phyloP scores from a whole-genome alignment of 1,140 invertebrate genomes.

The Ceratoteleas bidentatus region DNA sequence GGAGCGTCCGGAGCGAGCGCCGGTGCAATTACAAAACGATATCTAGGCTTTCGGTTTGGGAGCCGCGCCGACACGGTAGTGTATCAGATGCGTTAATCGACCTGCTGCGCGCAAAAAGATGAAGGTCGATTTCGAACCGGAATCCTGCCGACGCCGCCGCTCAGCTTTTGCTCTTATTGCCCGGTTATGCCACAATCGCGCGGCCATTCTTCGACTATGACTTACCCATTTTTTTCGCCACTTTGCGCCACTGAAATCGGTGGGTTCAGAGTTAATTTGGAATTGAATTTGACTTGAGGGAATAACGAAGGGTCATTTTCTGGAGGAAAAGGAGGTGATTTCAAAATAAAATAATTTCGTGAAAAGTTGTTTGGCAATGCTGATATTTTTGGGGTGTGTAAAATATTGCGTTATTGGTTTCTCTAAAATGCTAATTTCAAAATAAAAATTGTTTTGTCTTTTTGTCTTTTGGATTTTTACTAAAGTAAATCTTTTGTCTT shows the following conservation, averaged over 20 bases:
- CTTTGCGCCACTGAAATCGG: neutral
- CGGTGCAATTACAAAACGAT: constrained; percentile 49
- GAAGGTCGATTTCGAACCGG: constrained; percentile 57
- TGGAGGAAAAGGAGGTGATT: no score
- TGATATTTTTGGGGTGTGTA: no score
- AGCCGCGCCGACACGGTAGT: constrained; percentile 37
- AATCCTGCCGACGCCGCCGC: constrained; percentile 34
- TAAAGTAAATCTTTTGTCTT: no score
- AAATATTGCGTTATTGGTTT: no score
- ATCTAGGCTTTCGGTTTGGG: constrained; percentile 32
- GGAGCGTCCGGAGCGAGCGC: constrained; percentile 11
- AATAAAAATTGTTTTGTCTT: no score
- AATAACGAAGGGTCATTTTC: no score
- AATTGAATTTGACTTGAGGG: no score
- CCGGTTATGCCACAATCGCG: constrained; percentile 30
- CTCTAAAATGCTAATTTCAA: no score
- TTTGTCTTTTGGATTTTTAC: no score
- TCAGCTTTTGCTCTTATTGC: constrained; percentile 21
- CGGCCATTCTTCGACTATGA: constrained; percentile 38
- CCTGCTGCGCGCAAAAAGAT: constrained; percentile 38
- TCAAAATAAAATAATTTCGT: no score
- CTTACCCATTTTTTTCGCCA: constrained; percentile 33
- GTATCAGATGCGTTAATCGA: constrained; percentile 58
- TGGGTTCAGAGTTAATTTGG: no score
- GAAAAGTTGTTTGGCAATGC: no score